phyloP scores from a whole-genome alignment of 2,888 invertebrate genomes.

The Steinernema hermaphroditum region DNA sequence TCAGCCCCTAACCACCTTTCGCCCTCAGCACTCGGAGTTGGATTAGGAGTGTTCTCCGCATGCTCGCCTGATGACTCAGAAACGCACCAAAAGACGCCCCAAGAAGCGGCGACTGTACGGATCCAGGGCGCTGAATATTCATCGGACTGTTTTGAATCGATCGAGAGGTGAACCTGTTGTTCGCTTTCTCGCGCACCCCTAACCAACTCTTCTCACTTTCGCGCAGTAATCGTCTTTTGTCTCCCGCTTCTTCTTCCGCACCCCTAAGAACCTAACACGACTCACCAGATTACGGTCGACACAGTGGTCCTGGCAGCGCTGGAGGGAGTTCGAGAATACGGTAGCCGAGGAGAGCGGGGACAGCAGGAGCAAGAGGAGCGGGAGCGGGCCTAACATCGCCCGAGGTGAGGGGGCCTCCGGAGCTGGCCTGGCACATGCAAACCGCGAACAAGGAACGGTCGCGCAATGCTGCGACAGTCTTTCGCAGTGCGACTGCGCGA shows the following conservation, averaged over 20 bases:
- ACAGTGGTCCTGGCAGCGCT: conserved; percentile 56
- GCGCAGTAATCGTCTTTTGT: conserved; percentile 10
- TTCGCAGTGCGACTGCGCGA: conserved; percentile 8
- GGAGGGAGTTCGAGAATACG: conserved; percentile 55
- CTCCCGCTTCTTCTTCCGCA: conserved; percentile 1
- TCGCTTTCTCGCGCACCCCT: background rate
- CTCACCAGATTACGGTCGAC: conserved; percentile 57
- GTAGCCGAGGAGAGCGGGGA: conserved; percentile 39
- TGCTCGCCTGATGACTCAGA: too few species aligned
- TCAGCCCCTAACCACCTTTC: too few species aligned
- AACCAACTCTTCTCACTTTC: background rate
- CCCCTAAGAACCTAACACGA: conserved; percentile 10
- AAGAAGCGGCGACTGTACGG: too few species aligned
- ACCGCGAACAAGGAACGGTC: conserved; percentile 11
- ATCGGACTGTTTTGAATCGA: too few species aligned
- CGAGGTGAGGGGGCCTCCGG: background rate
- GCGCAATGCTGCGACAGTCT: conserved; percentile 17
- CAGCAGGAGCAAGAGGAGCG: background rate
- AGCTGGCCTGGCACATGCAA: conserved; percentile 29
- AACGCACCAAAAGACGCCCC: too few species aligned
- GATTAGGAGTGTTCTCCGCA: too few species aligned
- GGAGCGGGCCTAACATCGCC: background rate
- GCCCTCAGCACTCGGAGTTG: too few species aligned
- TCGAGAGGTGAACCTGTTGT: too few species aligned
- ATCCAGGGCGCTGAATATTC: too few species aligned